Evolutionary conservation across 2,888 invertebrate species (phyloP).

Genomic region (Lochmaea crataegi): DNA sequence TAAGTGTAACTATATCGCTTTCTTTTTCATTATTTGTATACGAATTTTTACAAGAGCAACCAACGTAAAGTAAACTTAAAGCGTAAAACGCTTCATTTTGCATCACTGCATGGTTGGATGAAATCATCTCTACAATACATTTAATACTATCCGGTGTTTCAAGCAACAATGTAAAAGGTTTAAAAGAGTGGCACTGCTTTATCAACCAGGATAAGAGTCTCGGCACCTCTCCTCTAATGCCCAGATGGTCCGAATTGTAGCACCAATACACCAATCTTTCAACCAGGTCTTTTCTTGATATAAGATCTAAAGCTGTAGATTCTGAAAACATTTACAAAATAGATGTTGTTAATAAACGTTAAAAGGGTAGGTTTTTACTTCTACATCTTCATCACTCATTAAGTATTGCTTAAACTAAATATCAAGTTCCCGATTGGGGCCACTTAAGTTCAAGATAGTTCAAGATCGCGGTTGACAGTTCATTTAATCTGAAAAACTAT

Average conservation of each 20-base stretch:
- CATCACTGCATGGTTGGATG: slow-evolving; percentile 88
- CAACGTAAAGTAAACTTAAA: slow-evolving; percentile 72
- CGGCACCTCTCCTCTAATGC: slow-evolving; percentile 85
- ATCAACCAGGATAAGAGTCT: slow-evolving; percentile 83
- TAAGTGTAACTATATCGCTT: slow-evolving; percentile 34
- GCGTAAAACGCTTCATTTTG: slow-evolving; percentile 85
- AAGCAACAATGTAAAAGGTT: slow-evolving; percentile 61
- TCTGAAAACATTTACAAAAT: slow-evolving; percentile 65
- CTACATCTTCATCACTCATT: no score
- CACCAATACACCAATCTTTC: slow-evolving; percentile 80
- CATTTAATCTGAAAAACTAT: no score
- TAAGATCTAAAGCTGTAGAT: slow-evolving; percentile 76
- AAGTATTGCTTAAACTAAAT: no score
- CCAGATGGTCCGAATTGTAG: slow-evolving; percentile 80
- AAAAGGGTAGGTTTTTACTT: no score
- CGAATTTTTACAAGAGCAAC: slow-evolving; percentile 52
- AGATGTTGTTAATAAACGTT: no score
- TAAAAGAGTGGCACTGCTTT: slow-evolving; percentile 72
- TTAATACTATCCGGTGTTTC: slow-evolving; percentile 77
- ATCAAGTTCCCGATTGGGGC: no score
- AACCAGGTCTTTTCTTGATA: slow-evolving; percentile 73
- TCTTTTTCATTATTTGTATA: slow-evolving; percentile 14
- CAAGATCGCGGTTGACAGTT: no score
- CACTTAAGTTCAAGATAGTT: no score
- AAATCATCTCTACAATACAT: slow-evolving; percentile 84